Base-by-base conservation (phyloP, 2,113 vertebrate genomes). In the Entomyzon cyanotis region DNA sequence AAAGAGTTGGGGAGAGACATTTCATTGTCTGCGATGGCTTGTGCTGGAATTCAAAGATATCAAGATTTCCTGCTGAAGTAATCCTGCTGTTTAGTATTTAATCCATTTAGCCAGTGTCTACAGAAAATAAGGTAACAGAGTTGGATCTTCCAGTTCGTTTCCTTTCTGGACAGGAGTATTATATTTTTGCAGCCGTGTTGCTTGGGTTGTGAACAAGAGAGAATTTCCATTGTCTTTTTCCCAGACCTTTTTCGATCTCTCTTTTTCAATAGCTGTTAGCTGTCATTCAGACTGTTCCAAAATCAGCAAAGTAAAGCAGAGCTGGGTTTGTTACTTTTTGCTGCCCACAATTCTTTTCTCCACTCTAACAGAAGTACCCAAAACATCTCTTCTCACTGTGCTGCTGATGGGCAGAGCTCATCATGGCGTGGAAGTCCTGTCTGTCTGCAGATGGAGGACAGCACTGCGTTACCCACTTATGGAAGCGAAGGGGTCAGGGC, bases 371-470 rank as follows among this genome's bases (percentile, higher is more conserved):
- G 39, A 75, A 85, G 28, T 49, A 73, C 12, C 5, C 23, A 35
- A 37, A 80, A 47, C 1, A 1, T 67, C 56, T 55, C 13, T 83
- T 80, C 33, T 77, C 2, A 0, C 75, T 65, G 17, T 76, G 24
- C 27, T 64, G 27, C 35, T 52, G 19, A 11, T 87, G 37, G 33
- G 31, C 33, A 89, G 58, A 65, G 44, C 37, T 80, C 13, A 24
- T 56, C 17, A 24, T 23, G 46, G 31, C 1, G 0, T 39, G 39
- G 33, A 77, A 84, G 22, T 39, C 10, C 37, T 69, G 18, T 76
- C 71, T 4, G 0, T 25, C 53, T 73, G 60, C 37, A 59, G 69
- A 23, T 0, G 0, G n/a, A 74, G 19, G 27, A 62, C 28, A 58
- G 39, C 21, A 37, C 21, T 77, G 16, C 4, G 0, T 84, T 60